Conservation (phyloP, 1,140 invertebrate species). For the Scaptomyza pallida region DNA sequence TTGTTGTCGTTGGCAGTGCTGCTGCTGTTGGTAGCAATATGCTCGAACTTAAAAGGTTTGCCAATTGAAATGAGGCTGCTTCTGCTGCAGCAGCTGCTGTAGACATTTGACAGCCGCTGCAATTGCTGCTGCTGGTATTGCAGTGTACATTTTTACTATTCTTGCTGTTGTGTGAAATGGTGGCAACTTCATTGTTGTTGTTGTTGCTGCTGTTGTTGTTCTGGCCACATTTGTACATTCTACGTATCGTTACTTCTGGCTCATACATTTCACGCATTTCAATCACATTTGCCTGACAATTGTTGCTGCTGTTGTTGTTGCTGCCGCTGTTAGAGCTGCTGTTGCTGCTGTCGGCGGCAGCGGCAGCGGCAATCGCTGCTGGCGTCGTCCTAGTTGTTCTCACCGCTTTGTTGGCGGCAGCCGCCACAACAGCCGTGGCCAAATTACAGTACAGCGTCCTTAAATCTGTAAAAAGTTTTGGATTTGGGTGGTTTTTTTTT, state of each 20-base stretch:
- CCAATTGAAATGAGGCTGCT: slow-evolving; percentile 78
- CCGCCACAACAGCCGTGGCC: slow-evolving; percentile 79
- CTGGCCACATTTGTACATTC: slow-evolving; percentile 78
- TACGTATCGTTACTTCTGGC: slow-evolving; percentile 76
- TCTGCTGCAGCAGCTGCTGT: slow-evolving; percentile 43
- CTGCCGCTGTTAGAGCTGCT: slow-evolving; percentile 29
- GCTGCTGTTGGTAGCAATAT: slow-evolving; percentile 57
- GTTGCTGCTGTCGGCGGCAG: slow-evolving; percentile 31
- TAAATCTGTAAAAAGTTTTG: slow-evolving; percentile 83
- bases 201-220: slow-evolving; percentile 19
- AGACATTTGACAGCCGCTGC: slow-evolving; percentile 77
- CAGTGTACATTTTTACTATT: slow-evolving; percentile 50
- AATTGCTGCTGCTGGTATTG: slow-evolving; percentile 58
- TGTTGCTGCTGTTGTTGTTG: slow-evolving; percentile 38
- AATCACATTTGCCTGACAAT: slow-evolving; percentile 23
- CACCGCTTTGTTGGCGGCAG: slow-evolving; percentile 62
- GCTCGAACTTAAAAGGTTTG: slow-evolving; percentile 62
- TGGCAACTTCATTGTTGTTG: slow-evolving; percentile 29
- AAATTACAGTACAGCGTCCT: slow-evolving; percentile 83
- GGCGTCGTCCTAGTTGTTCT: slow-evolving; percentile 46
- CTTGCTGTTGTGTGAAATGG: slow-evolving; percentile 10
- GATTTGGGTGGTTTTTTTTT: slow-evolving; percentile 66
- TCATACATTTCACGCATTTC: slow-evolving; percentile 65
- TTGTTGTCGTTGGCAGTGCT: slow-evolving; percentile 22
- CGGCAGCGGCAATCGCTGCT: slow-evolving; percentile 14